A percentile compares a stretch with the other conserved stretches of the same genome.
phyloP scores from a whole-genome alignment of 2,113 vertebrate species.

The Actenoides hombroni region DNA sequence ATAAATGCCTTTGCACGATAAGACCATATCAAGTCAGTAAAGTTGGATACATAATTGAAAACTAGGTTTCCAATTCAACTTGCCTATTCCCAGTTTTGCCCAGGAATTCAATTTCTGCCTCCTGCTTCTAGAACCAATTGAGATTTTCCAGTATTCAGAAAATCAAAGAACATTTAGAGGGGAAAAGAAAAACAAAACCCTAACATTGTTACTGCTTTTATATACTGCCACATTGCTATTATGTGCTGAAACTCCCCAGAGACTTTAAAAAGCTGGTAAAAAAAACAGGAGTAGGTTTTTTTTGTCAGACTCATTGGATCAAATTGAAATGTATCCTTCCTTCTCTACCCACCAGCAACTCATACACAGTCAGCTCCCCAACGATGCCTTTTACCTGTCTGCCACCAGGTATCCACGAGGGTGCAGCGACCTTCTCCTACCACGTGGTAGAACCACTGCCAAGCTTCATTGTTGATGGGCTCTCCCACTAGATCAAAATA shows the following conservation, averaged over 20 bases:
- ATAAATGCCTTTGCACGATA: neutral
- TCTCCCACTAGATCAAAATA: slow-evolving; percentile 83
- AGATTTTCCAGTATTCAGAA: neutral
- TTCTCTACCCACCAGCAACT: neutral
- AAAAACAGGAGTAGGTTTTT: neutral
- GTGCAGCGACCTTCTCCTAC: slow-evolving; percentile 87
- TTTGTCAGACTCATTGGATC: neutral
- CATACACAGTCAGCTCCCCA: neutral
- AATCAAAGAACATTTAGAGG: neutral
- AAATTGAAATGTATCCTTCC: neutral
- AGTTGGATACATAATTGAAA: neutral
- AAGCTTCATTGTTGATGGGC: slow-evolving; percentile 91
- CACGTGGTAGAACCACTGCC: slow-evolving; percentile 90
- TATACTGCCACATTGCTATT: neutral
- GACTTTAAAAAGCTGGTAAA: neutral
- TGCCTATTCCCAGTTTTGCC: neutral
- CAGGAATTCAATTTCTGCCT: neutral
- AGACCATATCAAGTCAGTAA: neutral
- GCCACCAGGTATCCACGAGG: slow-evolving; percentile 95
- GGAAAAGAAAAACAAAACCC: neutral
- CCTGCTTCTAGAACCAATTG: neutral
- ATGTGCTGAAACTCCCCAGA: neutral
- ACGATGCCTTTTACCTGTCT: slow-evolving; percentile 83
- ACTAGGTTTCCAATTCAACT: neutral
- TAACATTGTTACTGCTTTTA: neutral